phyloP scores from a whole-genome alignment of 2,113 vertebrate genomes.

The Triplophysa siluroides region DNA sequence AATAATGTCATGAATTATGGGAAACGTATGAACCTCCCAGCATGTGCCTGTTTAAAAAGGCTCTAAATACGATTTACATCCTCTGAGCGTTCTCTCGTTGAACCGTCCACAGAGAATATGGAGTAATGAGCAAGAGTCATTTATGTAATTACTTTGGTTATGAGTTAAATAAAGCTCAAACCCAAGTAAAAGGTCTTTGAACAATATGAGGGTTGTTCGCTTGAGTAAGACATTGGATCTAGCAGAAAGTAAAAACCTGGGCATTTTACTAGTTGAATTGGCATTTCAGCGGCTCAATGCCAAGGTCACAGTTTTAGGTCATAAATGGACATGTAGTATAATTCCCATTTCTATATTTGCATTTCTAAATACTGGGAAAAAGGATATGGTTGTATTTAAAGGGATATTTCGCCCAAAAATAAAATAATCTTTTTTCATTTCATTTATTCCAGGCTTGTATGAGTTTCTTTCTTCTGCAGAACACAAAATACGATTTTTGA shows the following conservation, averaged over 20 bases:
- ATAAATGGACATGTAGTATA: too few relatives aligned
- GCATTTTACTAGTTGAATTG: background rate
- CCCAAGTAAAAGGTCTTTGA: conserved; percentile 36
- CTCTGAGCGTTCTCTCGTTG: conserved; percentile 31
- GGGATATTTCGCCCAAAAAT: too few relatives aligned
- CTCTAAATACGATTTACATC: conserved; percentile 50
- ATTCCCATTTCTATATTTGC: too few relatives aligned
- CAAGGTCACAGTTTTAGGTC: too few relatives aligned
- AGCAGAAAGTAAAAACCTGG: too few relatives aligned
- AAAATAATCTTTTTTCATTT: too few relatives aligned
- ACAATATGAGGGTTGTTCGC: background rate
- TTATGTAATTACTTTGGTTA: conserved; percentile 53
- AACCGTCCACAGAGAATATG: conserved; percentile 43
- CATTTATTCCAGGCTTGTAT: too few relatives aligned
- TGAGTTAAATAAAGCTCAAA: conserved; percentile 48
- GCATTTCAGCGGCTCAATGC: background rate
- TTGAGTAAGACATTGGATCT: background rate
- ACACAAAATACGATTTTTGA: too few relatives aligned
- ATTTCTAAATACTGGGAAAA: too few relatives aligned
- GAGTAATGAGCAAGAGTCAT: conserved; percentile 52
- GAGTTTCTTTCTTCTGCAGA: too few relatives aligned
- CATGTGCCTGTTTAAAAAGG: conserved; percentile 24
- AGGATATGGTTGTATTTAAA: too few relatives aligned
- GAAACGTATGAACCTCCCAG: conserved; percentile 24
- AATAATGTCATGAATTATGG: conserved; percentile 13